A percentile compares a stretch with the other conserved stretches of the same genome.
phyloP scores from a whole-genome alignment of 2,888 invertebrate species.

The Torymus texanus region DNA sequence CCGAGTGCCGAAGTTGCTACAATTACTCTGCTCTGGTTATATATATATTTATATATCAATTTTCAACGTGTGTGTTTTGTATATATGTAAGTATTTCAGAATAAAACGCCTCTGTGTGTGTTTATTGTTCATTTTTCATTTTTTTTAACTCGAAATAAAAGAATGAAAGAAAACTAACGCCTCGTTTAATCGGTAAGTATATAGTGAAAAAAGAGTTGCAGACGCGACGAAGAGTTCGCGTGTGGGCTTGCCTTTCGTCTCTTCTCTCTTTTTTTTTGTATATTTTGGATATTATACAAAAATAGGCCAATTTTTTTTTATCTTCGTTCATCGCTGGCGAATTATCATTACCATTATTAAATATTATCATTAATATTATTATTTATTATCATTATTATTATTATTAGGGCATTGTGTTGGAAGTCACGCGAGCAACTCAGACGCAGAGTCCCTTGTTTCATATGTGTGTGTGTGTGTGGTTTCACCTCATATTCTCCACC shows the following conservation, averaged over 20 bases:
- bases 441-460: slow-evolving; percentile 51
- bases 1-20: slow-evolving; percentile 53
- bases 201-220: slow-evolving; percentile 42
- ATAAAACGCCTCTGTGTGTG: background rate
- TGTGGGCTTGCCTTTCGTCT: background rate
- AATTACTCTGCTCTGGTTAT: slow-evolving; percentile 18
- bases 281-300: slow-evolving; percentile 50
- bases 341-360: slow-evolving; percentile 1
- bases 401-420: slow-evolving; percentile 37
- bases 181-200: slow-evolving; percentile 1
- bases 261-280: slow-evolving; percentile 28
- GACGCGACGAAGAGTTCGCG: slow-evolving; percentile 15
- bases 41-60: background rate
- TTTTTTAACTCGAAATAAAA: background rate
- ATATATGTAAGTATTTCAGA: background rate
- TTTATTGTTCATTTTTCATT: background rate
- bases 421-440: slow-evolving; percentile 51
- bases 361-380: slow-evolving; percentile 11
- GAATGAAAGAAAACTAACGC: slow-evolving; percentile 13
- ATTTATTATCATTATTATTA: slow-evolving; percentile 21
- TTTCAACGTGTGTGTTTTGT: background rate
- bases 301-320: slow-evolving; percentile 51
- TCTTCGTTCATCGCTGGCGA: slow-evolving; percentile 38
- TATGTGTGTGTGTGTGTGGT: slow-evolving; percentile 9
- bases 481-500: background rate